Evolutionary conservation across 2,797 vertebrate genomes (phyloP).

Genomic region (Clarias pachynema): DNA sequence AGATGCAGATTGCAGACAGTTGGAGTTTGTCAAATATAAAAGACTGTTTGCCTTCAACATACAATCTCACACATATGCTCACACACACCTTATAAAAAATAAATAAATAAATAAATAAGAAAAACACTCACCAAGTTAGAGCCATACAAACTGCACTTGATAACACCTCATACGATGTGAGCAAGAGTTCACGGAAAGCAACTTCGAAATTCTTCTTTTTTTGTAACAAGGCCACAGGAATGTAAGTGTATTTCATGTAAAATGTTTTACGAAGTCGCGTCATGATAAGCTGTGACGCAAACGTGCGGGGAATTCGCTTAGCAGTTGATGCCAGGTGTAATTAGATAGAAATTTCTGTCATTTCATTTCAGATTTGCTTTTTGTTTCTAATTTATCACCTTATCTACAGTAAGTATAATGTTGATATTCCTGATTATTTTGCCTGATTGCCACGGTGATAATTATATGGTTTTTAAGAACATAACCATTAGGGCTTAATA

Average conservation of each 20-base stretch:
- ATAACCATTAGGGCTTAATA: background rate
- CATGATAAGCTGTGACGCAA: background rate
- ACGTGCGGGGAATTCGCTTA: background rate
- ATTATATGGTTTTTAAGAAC: background rate
- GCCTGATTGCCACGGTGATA: too few relatives aligned
- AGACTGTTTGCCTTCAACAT: background rate
- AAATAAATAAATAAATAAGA: too few relatives aligned
- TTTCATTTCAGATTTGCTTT: background rate
- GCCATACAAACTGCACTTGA: background rate
- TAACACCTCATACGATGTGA: background rate
- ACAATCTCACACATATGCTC: background rate
- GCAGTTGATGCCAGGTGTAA: background rate
- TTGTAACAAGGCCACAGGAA: background rate
- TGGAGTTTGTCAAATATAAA: slow-evolving; percentile 27
- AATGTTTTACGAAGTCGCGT: background rate
- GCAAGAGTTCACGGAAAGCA: background rate
- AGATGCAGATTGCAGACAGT: slow-evolving; percentile 23
- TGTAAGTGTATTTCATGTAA: background rate
- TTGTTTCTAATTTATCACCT: background rate
- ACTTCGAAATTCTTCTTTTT: background rate
- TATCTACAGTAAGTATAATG: background rate
- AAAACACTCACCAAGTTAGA: slow-evolving; percentile 5
- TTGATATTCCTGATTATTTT: background rate
- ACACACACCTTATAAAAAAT: background rate
- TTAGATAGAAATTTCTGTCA: background rate